Evolutionary conservation across 2,797 vertebrate genomes (phyloP), one percentile per base, ranked within the genome.

Genomic region (Parotocinclus haroldoi): DNA sequence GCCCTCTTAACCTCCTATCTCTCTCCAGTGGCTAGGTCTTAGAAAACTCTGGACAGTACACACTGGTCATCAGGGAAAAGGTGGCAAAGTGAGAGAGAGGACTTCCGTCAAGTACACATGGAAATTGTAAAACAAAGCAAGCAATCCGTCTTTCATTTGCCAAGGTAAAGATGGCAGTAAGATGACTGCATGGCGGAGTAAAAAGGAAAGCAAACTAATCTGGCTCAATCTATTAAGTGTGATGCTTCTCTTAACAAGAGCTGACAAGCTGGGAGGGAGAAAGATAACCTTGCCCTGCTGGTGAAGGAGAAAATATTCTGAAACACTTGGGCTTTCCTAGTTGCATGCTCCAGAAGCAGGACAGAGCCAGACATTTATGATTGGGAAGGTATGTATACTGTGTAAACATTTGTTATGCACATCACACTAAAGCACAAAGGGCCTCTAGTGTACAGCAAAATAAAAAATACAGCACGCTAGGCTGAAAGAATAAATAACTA

Each of bases 201-300:
- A 81, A 80, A 78, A 76, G 63, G 77, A 79, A 79, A 61, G 78
- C 65, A 74, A 82, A 84, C 77, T 81, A 86, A 88, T 86, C 80
- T 61, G 69, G 77, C 66, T 72, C 73, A 75, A 82, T 86, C 84
- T 83, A 75, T 87, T 85, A 77, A 83, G 72, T 81, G 76, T 80
- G 89, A 85, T 79, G 84, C 73, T 75, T 71, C 76, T 74, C 80
- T 81, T 86, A 86, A 89, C 79, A 66, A 78, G 77, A 81, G 73
- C 60, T 82, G 86, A 89, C 86, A 86, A 82, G 79, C 82, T 80
- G 14, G 66, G 57, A 64, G 64, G 57, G 58, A 81, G 74, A 78
- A 62, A 69, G 66, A 80, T 63, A 71, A 76, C 72, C 72, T 80
- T 78, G 76, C 66, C 72, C 63, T 77, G 38, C 66, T 55, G 66